Conservation (phyloP, 2,888 invertebrate genomes). For the Automeris io region DNA sequence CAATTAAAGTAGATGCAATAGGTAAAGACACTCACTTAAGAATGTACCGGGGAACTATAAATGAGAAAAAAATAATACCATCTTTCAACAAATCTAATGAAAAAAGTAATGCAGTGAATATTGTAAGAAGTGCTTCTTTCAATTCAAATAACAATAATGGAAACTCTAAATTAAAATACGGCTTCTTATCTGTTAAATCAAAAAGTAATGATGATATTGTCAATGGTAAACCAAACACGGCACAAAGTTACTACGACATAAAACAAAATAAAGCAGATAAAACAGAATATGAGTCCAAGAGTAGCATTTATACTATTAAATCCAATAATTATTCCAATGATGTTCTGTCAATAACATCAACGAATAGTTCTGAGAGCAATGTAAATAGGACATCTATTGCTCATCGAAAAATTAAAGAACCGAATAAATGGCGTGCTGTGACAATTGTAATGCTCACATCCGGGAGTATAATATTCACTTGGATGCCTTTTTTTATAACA, state of each 20-base stretch:
- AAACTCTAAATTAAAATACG: constrained; percentile 11
- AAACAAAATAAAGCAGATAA: constrained; percentile 17
- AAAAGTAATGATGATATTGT: constrained; percentile 47
- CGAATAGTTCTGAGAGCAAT: constrained; percentile 13
- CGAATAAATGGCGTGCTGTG: constrained; percentile 78
- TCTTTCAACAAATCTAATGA: constrained; percentile 25
- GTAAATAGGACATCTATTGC: constrained; percentile 12
- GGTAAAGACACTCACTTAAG: constrained; percentile 39
- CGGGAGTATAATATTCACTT: constrained; percentile 78
- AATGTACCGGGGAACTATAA: constrained; percentile 43
- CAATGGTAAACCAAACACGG: constrained; percentile 16
- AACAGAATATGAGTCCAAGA: constrained; percentile 34
- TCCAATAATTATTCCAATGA: constrained; percentile 27
- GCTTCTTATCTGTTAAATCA: constrained; percentile 25
- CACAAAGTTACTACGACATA: constrained; percentile 15
- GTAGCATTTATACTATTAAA: constrained; percentile 45
- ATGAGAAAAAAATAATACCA: constrained; percentile 16
- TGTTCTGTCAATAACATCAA: constrained; percentile 21
- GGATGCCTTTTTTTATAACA: constrained; percentile 80
- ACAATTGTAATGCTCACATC: constrained; percentile 79
- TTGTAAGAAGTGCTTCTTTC: constrained; percentile 52
- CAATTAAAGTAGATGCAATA: constrained; percentile 30
- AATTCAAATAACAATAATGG: constrained; percentile 22
- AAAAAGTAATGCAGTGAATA: constrained; percentile 18
- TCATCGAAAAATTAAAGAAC: constrained; percentile 37